Evolutionary conservation across 1,140 invertebrate species (phyloP).

Genomic region (Drepana arcuata): DNA sequence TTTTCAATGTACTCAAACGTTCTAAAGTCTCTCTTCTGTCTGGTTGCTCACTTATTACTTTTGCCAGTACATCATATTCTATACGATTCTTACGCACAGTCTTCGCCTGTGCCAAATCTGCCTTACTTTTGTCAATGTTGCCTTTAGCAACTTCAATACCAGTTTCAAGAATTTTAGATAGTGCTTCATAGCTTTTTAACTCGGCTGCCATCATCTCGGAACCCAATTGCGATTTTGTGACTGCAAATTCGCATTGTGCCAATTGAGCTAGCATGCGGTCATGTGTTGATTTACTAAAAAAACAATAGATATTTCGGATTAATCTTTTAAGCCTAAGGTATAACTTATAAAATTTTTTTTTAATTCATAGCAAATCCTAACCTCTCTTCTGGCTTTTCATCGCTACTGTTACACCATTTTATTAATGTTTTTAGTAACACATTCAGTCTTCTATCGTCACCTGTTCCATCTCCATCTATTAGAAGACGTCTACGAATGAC

Average conservation of each 20-base stretch:
- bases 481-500: conserved; percentile 90
- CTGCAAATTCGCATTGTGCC: conserved; percentile 90
- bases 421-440: conserved; percentile 89
- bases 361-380: conserved; percentile 44
- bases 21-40: conserved; percentile 88
- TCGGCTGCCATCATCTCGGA: conserved; percentile 88
- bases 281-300: conserved; percentile 75
- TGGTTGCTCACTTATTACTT: conserved; percentile 91
- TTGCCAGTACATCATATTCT: conserved; percentile 94
- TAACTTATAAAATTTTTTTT: background rate
- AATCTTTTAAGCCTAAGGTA: background rate
- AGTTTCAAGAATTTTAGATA: conserved; percentile 83
- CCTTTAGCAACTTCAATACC: conserved; percentile 83
- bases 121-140: conserved; percentile 83
- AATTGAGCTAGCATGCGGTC: conserved; percentile 88
- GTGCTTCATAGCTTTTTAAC: conserved; percentile 85
- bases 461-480: conserved; percentile 96
- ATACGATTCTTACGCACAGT: conserved; percentile 89
- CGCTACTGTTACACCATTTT: conserved; percentile 87
- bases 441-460: conserved; percentile 92
- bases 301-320: conserved; percentile 1
- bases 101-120: conserved; percentile 84
- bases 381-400: conserved; percentile 81
- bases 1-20: conserved; percentile 81
- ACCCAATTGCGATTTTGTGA: conserved; percentile 86